Conservation (phyloP, 2,888 invertebrate species). For the Ypsolopha scabrella region DNA sequence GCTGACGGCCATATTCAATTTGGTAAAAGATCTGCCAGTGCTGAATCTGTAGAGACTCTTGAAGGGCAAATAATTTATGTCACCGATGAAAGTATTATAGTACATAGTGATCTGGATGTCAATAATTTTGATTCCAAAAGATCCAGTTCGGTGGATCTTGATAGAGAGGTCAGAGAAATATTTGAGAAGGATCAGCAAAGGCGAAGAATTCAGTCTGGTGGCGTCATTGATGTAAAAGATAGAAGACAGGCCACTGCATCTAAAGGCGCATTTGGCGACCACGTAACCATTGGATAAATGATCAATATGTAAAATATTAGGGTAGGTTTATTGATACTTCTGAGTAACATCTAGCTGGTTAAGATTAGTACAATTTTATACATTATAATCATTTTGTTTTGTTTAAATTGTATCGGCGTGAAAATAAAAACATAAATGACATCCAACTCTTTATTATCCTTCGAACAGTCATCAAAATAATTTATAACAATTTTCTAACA, state of each 20-base stretch:
- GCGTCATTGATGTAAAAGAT: conserved; percentile 16
- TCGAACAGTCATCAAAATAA: conserved; percentile 74
- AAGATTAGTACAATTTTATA: no score
- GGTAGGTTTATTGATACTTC: neutral
- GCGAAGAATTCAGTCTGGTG: conserved; percentile 18
- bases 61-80: conserved; percentile 47
- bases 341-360: neutral
- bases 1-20: conserved; percentile 24
- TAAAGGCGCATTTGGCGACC: conserved; percentile 36
- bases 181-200: conserved; percentile 39
- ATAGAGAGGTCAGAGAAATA: conserved; percentile 51
- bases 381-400: neutral
- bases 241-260: conserved; percentile 26
- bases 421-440: conserved; percentile 30
- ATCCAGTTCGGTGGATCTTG: conserved; percentile 51
- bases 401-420: neutral
- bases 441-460: conserved; percentile 73
- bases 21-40: conserved; percentile 26
- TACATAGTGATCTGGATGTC: conserved; percentile 34
- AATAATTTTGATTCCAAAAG: conserved; percentile 34
- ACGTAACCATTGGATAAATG: conserved; percentile 13
- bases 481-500: conserved; percentile 73
- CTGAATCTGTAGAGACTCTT: conserved; percentile 37
- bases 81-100: conserved; percentile 34
- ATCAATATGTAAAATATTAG: neutral